Conservation (phyloP, 1,140 invertebrate genomes). For the Sesamia nonagrioides region DNA sequence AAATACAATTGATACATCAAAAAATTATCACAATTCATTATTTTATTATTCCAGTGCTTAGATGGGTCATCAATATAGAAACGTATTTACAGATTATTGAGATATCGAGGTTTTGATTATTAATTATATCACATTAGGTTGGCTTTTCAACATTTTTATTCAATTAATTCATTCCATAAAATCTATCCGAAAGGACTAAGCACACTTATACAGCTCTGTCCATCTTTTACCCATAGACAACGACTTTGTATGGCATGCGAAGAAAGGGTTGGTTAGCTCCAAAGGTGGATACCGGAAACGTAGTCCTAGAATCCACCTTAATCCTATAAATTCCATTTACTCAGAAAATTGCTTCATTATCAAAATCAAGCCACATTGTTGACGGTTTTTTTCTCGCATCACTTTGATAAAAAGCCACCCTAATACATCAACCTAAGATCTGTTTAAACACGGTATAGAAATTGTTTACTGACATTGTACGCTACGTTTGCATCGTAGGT, state of each 20-base stretch:
- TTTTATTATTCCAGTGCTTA: neutral
- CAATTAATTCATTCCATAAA: too few species aligned
- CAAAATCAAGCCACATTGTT: neutral
- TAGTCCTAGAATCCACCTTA: too few species aligned
- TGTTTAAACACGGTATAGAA: neutral
- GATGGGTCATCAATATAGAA: neutral
- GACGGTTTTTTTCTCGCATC: neutral
- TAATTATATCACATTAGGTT: neutral
- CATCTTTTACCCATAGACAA: too few species aligned
- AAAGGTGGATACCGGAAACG: too few species aligned
- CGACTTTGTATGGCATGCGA: too few species aligned
- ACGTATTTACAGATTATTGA: constrained; percentile 20
- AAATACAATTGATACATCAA: constrained; percentile 23
- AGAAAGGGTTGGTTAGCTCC: too few species aligned
- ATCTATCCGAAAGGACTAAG: too few species aligned
- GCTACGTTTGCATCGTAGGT: too few species aligned
- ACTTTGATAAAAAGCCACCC: neutral
- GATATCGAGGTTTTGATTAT: too few species aligned
- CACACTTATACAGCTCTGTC: too few species aligned
- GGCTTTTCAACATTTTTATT: too few species aligned
- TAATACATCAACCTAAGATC: neutral
- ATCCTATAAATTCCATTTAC: too few species aligned
- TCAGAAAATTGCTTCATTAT: neutral
- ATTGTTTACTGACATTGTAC: neutral
- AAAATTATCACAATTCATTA: constrained; percentile 12